These are phyloP conservation scores for Sciaenops ocellatus DNA, from an alignment of 2,797 vertebrate species.

Conservation along the genomic window DNA sequence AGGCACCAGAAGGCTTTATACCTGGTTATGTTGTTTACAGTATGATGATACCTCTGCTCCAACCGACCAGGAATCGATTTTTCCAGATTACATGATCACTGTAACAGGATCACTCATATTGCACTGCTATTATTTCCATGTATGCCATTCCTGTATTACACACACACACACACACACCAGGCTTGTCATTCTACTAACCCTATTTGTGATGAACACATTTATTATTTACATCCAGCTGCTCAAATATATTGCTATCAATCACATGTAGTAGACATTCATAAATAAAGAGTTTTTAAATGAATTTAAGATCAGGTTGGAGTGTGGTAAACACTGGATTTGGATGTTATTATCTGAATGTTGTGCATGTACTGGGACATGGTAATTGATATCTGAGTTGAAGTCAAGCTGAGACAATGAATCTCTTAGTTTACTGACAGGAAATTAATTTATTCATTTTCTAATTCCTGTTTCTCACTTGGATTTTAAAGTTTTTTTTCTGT, in stretches of 20 bases:
- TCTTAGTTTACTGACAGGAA: neutral
- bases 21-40: conserved; percentile 64
- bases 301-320: neutral
- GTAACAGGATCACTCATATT: conserved; percentile 23
- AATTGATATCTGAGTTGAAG: neutral
- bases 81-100: conserved; percentile 32
- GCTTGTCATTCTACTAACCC: conserved; percentile 16
- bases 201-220: conserved; percentile 10
- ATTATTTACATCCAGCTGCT: conserved; percentile 21
- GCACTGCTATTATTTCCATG: neutral
- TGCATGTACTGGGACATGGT: neutral
- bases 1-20: conserved; percentile 57
- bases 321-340: neutral
- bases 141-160: neutral
- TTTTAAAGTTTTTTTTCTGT: too few species aligned
- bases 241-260: neutral
- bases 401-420: neutral
- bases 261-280: neutral
- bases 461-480: neutral
- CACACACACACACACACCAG: neutral
- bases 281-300: neutral
- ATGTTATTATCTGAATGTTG: neutral
- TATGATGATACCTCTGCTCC: conserved; percentile 28
- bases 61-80: conserved; percentile 53
- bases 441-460: too few species aligned